Evolutionary conservation across 2,113 vertebrate genomes (phyloP).

Genomic region (Lycaon pictus): DNA sequence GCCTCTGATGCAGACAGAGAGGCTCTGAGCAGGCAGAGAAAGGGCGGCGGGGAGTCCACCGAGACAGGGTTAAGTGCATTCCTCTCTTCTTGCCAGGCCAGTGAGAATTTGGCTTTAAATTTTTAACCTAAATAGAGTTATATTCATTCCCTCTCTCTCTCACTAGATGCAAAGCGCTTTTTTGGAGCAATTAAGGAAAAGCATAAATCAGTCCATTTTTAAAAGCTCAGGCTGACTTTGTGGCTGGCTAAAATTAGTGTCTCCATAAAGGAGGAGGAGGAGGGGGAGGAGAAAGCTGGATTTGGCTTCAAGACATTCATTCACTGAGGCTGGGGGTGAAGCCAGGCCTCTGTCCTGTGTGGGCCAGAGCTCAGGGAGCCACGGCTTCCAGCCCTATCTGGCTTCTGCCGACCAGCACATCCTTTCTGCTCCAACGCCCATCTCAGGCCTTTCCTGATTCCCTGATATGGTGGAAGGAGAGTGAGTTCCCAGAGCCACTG

Average conservation of each 20-base stretch:
- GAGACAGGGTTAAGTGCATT: background rate
- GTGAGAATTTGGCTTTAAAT: conserved; percentile 65
- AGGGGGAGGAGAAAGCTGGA: background rate
- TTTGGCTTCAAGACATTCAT: conserved; percentile 19
- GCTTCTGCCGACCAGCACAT: background rate
- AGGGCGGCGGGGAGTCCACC: background rate
- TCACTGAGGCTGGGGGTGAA: background rate
- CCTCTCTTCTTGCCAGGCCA: conserved; percentile 60
- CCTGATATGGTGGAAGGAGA: background rate
- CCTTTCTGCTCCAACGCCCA: background rate
- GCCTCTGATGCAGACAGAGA: background rate
- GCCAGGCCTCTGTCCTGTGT: background rate
- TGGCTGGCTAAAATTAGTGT: conserved; percentile 80
- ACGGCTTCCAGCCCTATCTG: background rate
- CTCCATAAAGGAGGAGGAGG: background rate
- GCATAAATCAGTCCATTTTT: conserved; percentile 82
- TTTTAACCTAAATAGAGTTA: conserved; percentile 73
- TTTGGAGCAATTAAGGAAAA: conserved; percentile 82
- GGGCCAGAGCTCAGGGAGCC: background rate
- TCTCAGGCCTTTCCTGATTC: rapidly evolving
- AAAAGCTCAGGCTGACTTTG: conserved; percentile 78
- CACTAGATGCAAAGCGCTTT: conserved; percentile 62
- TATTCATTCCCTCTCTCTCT: conserved; percentile 25
- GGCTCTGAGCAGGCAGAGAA: background rate
- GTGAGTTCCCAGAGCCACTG: background rate